These are phyloP conservation scores for Lutjanus campechanus DNA, from an alignment of 2,797 vertebrate genomes.

Conservation along the genomic window DNA sequence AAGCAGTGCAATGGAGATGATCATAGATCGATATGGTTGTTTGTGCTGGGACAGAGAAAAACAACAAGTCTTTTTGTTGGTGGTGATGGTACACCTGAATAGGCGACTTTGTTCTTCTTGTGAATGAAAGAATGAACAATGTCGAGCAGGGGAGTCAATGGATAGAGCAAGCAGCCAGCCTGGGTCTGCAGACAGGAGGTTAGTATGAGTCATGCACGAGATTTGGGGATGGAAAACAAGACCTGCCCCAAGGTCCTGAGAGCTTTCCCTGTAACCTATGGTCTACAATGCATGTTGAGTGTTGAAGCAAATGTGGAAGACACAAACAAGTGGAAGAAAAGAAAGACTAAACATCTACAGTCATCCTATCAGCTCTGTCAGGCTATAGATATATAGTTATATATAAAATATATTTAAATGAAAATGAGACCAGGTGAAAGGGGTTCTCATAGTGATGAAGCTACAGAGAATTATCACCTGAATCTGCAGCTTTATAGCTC, in stretches of 20 bases:
- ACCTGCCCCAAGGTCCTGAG: constrained; percentile 4
- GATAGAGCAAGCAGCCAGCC: neutral
- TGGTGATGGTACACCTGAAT: constrained; percentile 33
- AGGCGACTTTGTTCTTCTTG: constrained; percentile 13
- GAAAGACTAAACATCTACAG: neutral
- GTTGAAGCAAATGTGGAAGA: neutral
- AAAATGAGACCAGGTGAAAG: too few relatives aligned
- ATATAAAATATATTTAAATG: too few relatives aligned
- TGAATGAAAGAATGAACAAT: constrained; percentile 30
- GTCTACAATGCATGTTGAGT: neutral
- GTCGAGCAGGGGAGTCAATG: constrained; percentile 9
- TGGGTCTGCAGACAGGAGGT: constrained; percentile 19
- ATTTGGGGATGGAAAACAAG: constrained; percentile 21
- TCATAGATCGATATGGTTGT: constrained; percentile 40
- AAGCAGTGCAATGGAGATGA: constrained; percentile 22
- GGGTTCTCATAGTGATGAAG: too few relatives aligned
- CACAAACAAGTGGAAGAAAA: neutral
- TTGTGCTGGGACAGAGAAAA: constrained; percentile 24
- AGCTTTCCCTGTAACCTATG: neutral
- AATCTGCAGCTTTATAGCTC: too few relatives aligned
- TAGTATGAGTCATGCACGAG: constrained; percentile 53
- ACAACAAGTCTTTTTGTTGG: constrained; percentile 17
- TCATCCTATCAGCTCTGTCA: neutral
- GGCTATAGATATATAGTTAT: too few relatives aligned
- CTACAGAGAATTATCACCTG: too few relatives aligned